Percentiles rank a stretch among this genome's conserved stretches.
Conservation (phyloP, 2,113 vertebrate species). For the Semicossyphus pulcher region DNA sequence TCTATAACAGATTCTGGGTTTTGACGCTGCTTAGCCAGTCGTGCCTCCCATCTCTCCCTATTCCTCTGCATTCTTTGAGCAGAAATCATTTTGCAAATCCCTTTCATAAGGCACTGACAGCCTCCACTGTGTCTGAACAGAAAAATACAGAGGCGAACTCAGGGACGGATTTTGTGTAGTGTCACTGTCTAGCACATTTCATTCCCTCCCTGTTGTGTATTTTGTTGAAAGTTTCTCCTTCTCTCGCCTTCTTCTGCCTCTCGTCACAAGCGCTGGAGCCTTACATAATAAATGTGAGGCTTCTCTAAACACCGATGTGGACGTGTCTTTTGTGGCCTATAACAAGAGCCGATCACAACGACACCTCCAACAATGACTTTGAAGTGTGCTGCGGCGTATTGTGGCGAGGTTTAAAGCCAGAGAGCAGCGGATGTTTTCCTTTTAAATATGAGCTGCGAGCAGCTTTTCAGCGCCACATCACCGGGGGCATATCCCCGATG, state of each 20-base stretch:
- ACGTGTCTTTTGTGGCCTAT: constrained; percentile 22
- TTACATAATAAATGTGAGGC: constrained; percentile 13
- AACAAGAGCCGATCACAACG: constrained; percentile 50
- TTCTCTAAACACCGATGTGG: constrained; percentile 25
- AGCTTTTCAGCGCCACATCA: constrained; percentile 33
- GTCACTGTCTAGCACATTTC: constrained; percentile 23
- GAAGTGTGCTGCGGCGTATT: constrained; percentile 23
- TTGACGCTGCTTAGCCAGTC: background rate
- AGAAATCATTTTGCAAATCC: constrained; percentile 26
- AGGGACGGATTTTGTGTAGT: constrained; percentile 12
- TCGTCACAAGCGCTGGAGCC: constrained; percentile 5
- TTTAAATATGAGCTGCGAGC: constrained; percentile 35
- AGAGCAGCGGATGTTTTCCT: constrained; percentile 30
- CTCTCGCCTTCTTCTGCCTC: background rate
- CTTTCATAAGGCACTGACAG: constrained; percentile 10
- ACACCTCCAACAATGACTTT: constrained; percentile 24
- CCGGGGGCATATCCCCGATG: background rate
- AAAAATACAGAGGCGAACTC: constrained; percentile 8
- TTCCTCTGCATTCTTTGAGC: constrained; percentile 14
- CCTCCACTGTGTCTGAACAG: constrained; percentile 8
- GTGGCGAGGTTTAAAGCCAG: constrained; percentile 24
- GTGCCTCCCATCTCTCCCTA: background rate
- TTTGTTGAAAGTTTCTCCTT: constrained; percentile 13
- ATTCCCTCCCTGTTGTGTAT: background rate
- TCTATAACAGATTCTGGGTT: constrained; percentile 16